A percentile compares a stretch with the other conserved stretches of the same genome.
Evolutionary conservation across 2,888 invertebrate species (phyloP).

Genomic region (Lithophane semibrunnea): DNA sequence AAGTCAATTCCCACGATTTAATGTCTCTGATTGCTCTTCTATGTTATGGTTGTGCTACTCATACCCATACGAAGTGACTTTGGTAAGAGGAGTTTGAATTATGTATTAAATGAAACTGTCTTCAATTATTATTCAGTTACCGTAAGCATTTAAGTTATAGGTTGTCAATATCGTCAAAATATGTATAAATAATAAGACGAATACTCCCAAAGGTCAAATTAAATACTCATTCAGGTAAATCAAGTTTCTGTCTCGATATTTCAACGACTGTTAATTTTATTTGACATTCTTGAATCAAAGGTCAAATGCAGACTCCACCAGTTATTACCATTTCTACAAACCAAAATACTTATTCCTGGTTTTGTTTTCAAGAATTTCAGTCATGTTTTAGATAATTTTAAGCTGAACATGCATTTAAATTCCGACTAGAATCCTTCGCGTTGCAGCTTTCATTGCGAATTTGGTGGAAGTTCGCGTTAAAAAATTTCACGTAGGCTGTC

Average conservation of each 20-base stretch:
- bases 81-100: background rate
- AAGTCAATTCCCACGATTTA: background rate
- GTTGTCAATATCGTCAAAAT: background rate
- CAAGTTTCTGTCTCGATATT: slow-evolving; percentile 14
- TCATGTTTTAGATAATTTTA: slow-evolving; percentile 1
- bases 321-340: background rate
- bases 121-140: background rate
- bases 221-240: slow-evolving; percentile 20
- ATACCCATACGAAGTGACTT: background rate
- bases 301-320: background rate
- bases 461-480: slow-evolving; percentile 11
- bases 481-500: slow-evolving; percentile 5
- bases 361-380: slow-evolving; percentile 14
- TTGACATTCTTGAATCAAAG: slow-evolving; percentile 39
- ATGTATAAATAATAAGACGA: background rate
- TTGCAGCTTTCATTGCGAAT: slow-evolving; percentile 2
- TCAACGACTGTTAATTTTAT: slow-evolving; percentile 22
- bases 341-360: background rate
- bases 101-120: background rate
- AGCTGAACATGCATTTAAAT: slow-evolving; percentile 29
- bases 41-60: no score
- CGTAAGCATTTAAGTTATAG: background rate
- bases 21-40: background rate
- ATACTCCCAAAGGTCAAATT: slow-evolving; percentile 4
- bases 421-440: slow-evolving; percentile 2